Percentiles rank a stretch among this genome's conserved stretches.
These are phyloP conservation scores for Tretioscincus oriximinensis DNA, from an alignment of 2,113 vertebrate species.

Conservation along the genomic window DNA sequence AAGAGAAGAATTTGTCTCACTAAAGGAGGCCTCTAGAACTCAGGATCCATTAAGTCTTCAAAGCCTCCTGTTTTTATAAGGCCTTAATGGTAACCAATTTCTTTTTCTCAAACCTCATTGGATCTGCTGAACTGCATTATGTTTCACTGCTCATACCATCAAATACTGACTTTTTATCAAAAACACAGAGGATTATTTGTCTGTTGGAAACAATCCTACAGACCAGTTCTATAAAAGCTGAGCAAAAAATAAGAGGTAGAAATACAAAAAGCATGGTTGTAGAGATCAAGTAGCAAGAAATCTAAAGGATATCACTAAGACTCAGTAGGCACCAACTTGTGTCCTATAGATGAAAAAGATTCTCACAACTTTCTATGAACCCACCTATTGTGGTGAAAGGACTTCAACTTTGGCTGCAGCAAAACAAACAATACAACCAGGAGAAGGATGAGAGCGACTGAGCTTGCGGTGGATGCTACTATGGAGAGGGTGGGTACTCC, in stretches of 20 bases:
- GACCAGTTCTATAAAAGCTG: not conserved
- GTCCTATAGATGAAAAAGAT: not conserved
- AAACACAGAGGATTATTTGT: not conserved
- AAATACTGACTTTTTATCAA: not conserved
- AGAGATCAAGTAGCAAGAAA: not conserved
- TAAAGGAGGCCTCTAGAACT: not conserved
- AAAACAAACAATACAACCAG: constrained; percentile 95
- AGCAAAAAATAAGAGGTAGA: not conserved
- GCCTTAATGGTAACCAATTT: not conserved
- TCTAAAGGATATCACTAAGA: not conserved
- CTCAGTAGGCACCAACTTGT: not conserved
- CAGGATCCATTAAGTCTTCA: not conserved
- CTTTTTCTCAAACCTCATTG: not conserved
- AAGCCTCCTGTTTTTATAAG: not conserved
- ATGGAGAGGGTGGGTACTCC: constrained; percentile 91
- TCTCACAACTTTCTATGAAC: constrained; percentile 7
- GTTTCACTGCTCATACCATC: not conserved
- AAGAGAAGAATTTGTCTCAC: not conserved
- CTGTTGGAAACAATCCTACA: not conserved
- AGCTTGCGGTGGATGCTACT: constrained; percentile 92
- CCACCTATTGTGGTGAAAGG: constrained; percentile 95
- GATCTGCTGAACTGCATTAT: not conserved
- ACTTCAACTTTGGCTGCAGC: constrained; percentile 97
- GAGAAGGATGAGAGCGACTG: constrained; percentile 90
- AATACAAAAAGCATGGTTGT: not conserved